Evolutionary conservation across 2,888 invertebrate species (phyloP).

Genomic region (Norana najaformis): DNA sequence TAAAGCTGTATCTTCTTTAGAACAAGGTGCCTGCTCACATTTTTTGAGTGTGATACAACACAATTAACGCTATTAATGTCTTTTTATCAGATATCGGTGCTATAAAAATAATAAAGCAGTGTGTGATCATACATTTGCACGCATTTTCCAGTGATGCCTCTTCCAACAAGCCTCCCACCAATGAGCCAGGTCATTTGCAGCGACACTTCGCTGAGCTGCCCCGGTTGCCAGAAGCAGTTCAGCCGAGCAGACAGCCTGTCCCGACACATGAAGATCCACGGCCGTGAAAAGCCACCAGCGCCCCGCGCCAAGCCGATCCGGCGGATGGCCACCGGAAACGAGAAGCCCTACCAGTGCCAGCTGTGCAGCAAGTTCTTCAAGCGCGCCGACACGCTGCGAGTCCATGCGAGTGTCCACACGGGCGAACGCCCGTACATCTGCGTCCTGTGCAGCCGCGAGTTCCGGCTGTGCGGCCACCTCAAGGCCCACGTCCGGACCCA

Average conservation of each 20-base stretch:
- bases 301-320: slow-evolving; percentile 27
- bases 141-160: background rate
- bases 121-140: background rate
- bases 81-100: background rate
- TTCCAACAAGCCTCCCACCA: background rate
- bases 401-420: slow-evolving; percentile 42
- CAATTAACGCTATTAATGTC: no score
- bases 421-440: slow-evolving; percentile 44
- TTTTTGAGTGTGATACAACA: background rate
- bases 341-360: slow-evolving; percentile 42
- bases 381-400: slow-evolving; percentile 34
- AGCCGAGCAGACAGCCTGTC: slow-evolving; percentile 16
- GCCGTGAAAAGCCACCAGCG: background rate
- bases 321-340: slow-evolving; percentile 41
- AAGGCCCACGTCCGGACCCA: slow-evolving; percentile 39
- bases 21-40: background rate
- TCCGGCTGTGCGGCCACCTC: slow-evolving; percentile 42
- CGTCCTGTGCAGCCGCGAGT: slow-evolving; percentile 39
- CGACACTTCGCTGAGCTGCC: slow-evolving; percentile 9
- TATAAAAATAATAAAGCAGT: background rate
- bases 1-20: background rate
- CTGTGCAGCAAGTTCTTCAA: slow-evolving; percentile 42
- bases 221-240: slow-evolving; percentile 24
- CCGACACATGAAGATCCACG: slow-evolving; percentile 21
- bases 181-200: slow-evolving; percentile 21